These are phyloP conservation scores for Pecten maximus DNA, from an alignment of 2,888 invertebrate species.

Conservation along the genomic window DNA sequence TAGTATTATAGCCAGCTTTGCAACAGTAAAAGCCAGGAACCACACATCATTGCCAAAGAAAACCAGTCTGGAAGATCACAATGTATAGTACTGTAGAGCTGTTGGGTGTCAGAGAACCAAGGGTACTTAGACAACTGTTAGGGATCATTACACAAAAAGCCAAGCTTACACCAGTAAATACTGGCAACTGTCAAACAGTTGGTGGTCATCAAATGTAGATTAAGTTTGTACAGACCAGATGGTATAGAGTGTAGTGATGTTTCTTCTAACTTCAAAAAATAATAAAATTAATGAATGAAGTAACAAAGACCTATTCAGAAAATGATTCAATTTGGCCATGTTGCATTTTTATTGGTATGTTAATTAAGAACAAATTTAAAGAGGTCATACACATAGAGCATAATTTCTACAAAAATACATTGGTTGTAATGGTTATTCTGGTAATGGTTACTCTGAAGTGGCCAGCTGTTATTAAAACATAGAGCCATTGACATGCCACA, in stretches of 20 bases:
- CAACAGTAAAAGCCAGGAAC: background rate
- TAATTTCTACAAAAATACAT: too few relatives aligned
- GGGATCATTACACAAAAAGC: background rate
- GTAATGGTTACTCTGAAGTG: too few relatives aligned
- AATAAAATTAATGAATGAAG: background rate
- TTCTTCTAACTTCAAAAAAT: background rate
- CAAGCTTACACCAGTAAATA: background rate
- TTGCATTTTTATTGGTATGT: too few relatives aligned
- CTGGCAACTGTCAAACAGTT: background rate
- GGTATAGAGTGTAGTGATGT: background rate
- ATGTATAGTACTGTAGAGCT: too few relatives aligned
- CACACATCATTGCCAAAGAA: background rate
- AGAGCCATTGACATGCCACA: too few relatives aligned
- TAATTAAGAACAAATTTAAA: too few relatives aligned
- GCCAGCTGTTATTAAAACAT: too few relatives aligned
- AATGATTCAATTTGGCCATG: too few relatives aligned
- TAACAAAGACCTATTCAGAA: background rate
- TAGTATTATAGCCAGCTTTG: background rate
- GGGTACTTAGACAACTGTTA: background rate
- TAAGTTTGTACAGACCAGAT: background rate
- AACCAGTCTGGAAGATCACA: background rate
- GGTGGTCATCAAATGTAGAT: slow-evolving; percentile 5
- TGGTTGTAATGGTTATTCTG: too few relatives aligned
- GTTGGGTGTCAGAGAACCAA: background rate
- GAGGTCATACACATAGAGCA: too few relatives aligned